Evolutionary conservation across 2,888 invertebrate species (phyloP), one percentile per base, ranked within the genome.

Genomic region (Pseudolycoriella hygida): DNA sequence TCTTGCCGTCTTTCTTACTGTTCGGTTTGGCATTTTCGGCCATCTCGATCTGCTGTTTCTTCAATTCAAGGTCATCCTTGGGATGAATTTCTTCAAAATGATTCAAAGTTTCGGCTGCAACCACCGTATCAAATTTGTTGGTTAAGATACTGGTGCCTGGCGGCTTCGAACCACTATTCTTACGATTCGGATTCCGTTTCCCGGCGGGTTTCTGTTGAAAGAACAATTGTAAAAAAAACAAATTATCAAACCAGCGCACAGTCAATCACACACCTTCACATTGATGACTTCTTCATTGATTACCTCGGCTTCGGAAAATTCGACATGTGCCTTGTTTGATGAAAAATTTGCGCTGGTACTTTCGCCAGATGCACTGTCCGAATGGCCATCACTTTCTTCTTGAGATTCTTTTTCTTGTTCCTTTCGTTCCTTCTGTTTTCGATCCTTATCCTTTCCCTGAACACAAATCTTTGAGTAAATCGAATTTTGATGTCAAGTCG

Each of bases 61-160:
- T 62, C 17, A 64, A 47, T 48, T 66, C 65, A 6, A 64, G 49
- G 50, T 84, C 84, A 68, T 88, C 88, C 70, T 86, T 87, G 44
- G 88, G 87, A 53, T 76, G 78, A 62, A 75, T 77, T 58, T 76
- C 70, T 58, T 83, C 82, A 66, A 86, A 85, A 65, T 80, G 77
- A 72, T 86, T 87, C 42, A 67, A 58, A 43, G 68, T 53, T 48
- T 71, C 62, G 19, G 47, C 58, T 0, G 59, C 50, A 17, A 54
- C 40, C 37, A 56, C 49, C 1, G 58, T 49, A 44, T 64, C 63
- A 46, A 56, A 56, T 50, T 66, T 66, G 48, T 63, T 61, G 2
- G 59, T 50, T 46, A 66, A 52, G 44, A 66, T 65, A n/a, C 64
- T 60, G 38, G 49, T 43, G 10, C 49, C 49, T 12, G 50, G 43